phyloP scores from a whole-genome alignment of 92 coral and sea anemone species.

The Parazoanthus atlanticus region DNA sequence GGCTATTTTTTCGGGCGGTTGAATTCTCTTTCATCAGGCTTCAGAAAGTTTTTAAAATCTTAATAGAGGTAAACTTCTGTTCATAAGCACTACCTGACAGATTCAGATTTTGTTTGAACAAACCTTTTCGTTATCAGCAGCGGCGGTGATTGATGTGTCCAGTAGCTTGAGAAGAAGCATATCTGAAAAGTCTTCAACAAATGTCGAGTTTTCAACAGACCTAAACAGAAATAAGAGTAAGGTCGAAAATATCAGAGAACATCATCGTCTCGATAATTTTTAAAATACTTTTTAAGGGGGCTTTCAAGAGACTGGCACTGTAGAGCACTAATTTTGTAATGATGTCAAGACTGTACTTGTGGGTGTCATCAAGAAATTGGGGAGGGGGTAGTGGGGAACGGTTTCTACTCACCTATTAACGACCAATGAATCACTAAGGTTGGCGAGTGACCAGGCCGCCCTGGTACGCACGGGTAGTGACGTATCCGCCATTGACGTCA shows the following conservation, averaged over 20 bases:
- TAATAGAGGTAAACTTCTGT: no score
- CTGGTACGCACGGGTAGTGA: constrained; percentile 84
- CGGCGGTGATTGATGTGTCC: constrained; percentile 74
- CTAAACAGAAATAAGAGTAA: constrained; percentile 40
- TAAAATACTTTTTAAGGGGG: no score
- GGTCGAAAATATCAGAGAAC: not conserved
- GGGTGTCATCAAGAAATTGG: not conserved
- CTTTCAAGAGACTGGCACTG: no score
- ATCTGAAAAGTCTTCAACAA: constrained; percentile 90
- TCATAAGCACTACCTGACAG: not conserved
- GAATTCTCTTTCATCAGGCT: not conserved
- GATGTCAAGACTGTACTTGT: not conserved
- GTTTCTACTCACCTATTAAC: constrained; percentile 76
- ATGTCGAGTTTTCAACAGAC: constrained; percentile 64
- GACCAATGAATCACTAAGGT: constrained; percentile 95
- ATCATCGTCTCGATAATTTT: not conserved
- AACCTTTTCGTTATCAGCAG: constrained; percentile 94
- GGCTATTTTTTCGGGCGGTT: no score
- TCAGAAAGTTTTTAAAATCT: not conserved
- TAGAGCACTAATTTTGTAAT: no score
- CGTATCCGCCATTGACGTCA: constrained; percentile 79
- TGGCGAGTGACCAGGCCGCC: constrained; percentile 97
- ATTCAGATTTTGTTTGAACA: not conserved
- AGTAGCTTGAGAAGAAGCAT: constrained; percentile 81
- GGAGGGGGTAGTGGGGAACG: not conserved